Evolutionary conservation across 2,888 invertebrate species (phyloP), one percentile per base, ranked within the genome.

Genomic region (Heliconius charithonia): DNA sequence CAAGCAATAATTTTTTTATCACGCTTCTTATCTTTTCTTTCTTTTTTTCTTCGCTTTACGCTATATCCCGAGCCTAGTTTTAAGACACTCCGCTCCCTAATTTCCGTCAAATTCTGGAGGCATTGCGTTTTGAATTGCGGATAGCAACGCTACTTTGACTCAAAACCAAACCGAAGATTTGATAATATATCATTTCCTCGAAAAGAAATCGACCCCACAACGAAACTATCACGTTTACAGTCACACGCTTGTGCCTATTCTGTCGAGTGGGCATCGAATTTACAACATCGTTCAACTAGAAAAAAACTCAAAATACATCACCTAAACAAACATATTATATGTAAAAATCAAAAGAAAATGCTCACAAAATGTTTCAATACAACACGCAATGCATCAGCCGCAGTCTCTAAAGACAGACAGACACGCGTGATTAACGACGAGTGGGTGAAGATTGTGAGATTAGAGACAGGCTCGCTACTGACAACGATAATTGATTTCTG

Each of bases 401-500:
- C 81, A 76, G 82, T 29, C 82, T 83, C 79, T 82, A 84, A 84
- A 79, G 81, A 84, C 82, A 80, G 79, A 83, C 83, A 59, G 59
- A 63, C 56, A 86, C 81, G 87, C 69, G 85, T 89, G 89, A 89
- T 89, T 88, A 89, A 89, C 88, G 87, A 84, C 79, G 69, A 59
- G 72, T 56, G 70, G 70, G 63, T 63, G 78, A 76, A 82, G 82
- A 84, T 83, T 71, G 65, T 78, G 75, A 81, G 83, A 84, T 84
- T 83, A 84, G 77, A 27, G 77, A 27, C 62, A 79, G 78, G 71
- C 62, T 41, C 51, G 78, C 66, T 71, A 76, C 72, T 77, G 78
- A 80, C 77, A 77, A 51, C 66, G 45, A 74, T 79, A 74, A 79
- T 74, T 75, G 75, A 75, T 77, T 66, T 71, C 67, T 56, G 25